phyloP scores from a whole-genome alignment of 1,140 invertebrate species.

The Drosophila bifasciata region DNA sequence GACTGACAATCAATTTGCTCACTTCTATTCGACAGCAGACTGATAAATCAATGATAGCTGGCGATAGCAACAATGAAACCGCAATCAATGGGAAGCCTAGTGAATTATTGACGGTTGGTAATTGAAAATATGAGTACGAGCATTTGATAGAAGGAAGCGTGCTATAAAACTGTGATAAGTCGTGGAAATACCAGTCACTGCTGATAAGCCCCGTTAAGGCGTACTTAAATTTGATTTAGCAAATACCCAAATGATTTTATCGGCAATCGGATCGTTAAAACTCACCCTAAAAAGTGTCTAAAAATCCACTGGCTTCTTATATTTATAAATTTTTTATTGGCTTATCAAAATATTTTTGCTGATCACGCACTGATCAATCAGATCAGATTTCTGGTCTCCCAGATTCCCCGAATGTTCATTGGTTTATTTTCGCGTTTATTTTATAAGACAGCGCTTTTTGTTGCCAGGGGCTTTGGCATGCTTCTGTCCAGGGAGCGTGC shows the following conservation, averaged over 20 bases:
- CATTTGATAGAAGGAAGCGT: conserved; percentile 5
- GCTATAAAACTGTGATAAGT: conserved; percentile 26
- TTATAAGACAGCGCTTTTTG: conserved; percentile 53
- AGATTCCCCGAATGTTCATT: neutral
- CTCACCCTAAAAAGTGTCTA: too few relatives aligned
- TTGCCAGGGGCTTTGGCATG: conserved; percentile 8
- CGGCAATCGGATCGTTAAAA: too few relatives aligned
- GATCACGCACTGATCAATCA: neutral
- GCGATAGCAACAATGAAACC: conserved; percentile 10
- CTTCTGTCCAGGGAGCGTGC: conserved; percentile 86
- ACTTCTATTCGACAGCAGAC: conserved; percentile 3
- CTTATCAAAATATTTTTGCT: conserved; percentile 11
- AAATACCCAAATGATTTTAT: too few relatives aligned
- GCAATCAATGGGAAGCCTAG: conserved; percentile 14
- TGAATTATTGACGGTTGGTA: conserved; percentile 23
- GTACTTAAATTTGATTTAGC: too few relatives aligned
- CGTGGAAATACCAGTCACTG: neutral
- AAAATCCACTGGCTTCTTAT: neutral
- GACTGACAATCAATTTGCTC: conserved; percentile 5
- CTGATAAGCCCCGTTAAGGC: conserved; percentile 22
- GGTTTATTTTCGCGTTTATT: neutral
- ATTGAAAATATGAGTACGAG: conserved; percentile 20
- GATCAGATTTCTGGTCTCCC: neutral
- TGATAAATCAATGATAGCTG: conserved; percentile 47
- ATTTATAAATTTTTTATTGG: conserved; percentile 6